Evolutionary conservation across 2,888 invertebrate genomes (phyloP), one percentile per base, ranked within the genome.

Genomic region (Gerris lacustris): DNA sequence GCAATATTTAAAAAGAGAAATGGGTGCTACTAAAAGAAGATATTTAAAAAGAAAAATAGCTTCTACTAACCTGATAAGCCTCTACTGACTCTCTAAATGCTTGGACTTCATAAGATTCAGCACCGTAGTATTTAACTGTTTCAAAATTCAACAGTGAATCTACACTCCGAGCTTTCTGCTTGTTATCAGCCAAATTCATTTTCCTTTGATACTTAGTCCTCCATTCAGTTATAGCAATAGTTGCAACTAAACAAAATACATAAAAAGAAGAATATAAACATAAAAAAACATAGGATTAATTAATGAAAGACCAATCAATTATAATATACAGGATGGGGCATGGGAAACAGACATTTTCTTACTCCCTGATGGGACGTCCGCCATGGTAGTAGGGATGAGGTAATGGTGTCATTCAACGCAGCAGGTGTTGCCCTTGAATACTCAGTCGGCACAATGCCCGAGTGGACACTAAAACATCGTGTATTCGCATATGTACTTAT

Each of bases 141-240:
- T 99, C 98, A 82, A 95, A 98, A 83, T 99, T 99, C 15, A 98
- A 84, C 70, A 99, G 82, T 0, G 98, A 97, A 81, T 99, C 98
- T 0, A 98, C 96, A 70, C 95, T 95, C 72, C 91, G 86, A 6
- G 95, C 92, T 77, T 93, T 90, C 72, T 91, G 90, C 62, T 89
- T 92, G 81, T 98, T 99, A 79, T 98, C 97, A 0, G 94, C 90
- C 45, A 89, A 83, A 81, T 98, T 99, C 95, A 96, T 96, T 6
- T 90, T 86, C 47, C 97, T 84, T 76, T 96, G 91, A 82, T 87
- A 98, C 80, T 97, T 94, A 0, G 97, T 98, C 15, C 98, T 86
- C 98, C 98, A 98, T 82, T 98, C 97, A 0, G 98, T 98, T n/a
- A 98, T 86, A 17, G 83, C 81, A 78, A 98, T 88, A 0, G 98